Conservation (phyloP, 1,140 invertebrate species). For the Achatina immaculata region DNA sequence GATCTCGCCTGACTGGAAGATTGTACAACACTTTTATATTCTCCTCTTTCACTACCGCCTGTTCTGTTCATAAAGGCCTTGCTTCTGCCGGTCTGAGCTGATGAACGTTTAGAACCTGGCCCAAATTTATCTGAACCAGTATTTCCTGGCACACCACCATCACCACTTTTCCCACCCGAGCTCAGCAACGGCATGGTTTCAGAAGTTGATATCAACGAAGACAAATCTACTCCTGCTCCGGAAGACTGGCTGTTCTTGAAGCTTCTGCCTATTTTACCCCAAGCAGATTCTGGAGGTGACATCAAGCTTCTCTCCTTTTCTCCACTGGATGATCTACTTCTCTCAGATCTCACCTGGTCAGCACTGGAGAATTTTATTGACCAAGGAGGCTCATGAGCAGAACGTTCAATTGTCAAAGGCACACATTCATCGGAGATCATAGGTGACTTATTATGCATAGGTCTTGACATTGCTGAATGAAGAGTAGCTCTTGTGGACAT, state of each 20-base stretch:
- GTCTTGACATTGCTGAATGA: not conserved
- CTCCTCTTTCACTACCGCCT: not conserved
- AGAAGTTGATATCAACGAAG: not conserved
- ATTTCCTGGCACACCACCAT: not conserved
- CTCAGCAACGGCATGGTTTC: not conserved
- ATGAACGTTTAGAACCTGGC: not conserved
- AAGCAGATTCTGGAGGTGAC: not conserved
- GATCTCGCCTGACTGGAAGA: not conserved
- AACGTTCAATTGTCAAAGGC: conserved; percentile 18
- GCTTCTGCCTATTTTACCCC: conserved; percentile 22
- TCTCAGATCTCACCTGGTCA: not conserved
- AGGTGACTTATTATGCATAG: not conserved
- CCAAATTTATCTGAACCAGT: not conserved
- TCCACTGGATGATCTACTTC: conserved; percentile 23
- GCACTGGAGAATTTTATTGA: conserved; percentile 13
- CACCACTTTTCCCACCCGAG: not conserved
- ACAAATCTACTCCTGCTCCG: not conserved
- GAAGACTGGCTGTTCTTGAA: conserved; percentile 5
- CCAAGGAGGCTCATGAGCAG: conserved; percentile 36
- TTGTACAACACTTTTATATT: not conserved
- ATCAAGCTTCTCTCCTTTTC: not conserved
- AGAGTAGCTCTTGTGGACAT: not conserved
- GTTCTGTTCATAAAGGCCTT: not conserved
- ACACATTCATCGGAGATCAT: not conserved
- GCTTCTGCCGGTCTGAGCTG: not conserved